These are phyloP conservation scores for Cynopterus sphinx DNA, from an alignment of 2,797 vertebrate genomes.

Conservation along the genomic window DNA sequence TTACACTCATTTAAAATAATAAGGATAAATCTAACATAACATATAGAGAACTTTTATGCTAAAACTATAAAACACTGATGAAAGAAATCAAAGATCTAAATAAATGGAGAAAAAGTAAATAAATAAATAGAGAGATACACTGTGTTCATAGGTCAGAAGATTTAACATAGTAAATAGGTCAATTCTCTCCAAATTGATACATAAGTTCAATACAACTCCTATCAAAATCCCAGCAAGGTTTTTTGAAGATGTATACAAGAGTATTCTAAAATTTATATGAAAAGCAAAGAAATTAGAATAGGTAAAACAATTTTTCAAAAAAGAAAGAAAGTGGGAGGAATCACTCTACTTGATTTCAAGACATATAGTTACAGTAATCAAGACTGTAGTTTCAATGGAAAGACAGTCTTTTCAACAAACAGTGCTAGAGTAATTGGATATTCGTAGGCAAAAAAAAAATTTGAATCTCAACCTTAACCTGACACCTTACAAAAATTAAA, in stretches of 20 bases:
- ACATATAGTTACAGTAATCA: neutral
- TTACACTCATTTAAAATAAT: neutral
- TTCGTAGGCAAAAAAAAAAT: neutral
- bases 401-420: neutral
- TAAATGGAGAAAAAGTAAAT: neutral
- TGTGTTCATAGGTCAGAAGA: neutral
- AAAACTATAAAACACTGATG: neutral
- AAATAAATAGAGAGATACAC: neutral
- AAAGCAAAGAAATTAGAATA: neutral
- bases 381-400: neutral
- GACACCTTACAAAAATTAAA: neutral
- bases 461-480: neutral
- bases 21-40: neutral
- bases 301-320: neutral
- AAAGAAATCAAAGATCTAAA: neutral
- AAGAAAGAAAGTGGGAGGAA: neutral
- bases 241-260: neutral
- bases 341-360: neutral
- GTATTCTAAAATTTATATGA: neutral
- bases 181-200: neutral
- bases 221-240: neutral
- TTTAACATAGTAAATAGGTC: neutral
- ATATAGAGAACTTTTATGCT: neutral
- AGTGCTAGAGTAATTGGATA: neutral
- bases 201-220: neutral